Base-by-base conservation (phyloP, 2,797 vertebrate species). In the Heliangelus exortis region DNA sequence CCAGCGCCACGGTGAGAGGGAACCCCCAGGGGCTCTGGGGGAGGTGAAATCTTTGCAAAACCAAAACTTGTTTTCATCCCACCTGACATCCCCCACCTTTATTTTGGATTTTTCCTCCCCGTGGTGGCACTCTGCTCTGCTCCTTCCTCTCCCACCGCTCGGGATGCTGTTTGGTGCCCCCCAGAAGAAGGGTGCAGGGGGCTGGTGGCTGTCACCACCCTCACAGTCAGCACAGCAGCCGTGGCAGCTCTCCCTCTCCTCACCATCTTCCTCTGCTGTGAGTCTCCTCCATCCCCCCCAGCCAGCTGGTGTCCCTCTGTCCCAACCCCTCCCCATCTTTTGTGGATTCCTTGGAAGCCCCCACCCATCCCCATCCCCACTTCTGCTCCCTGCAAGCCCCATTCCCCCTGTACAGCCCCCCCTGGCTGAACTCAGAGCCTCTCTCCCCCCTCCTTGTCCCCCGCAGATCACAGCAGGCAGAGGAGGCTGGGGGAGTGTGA, bases 261-360 rank as follows among this genome's bases (percentile, higher is more conserved):
- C 2, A 28, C 81, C 75, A 96, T 96, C 41, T 90, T 85, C 59
- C 78, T 96, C 81, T 96, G 86, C 95, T 95, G 96, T 96, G 2
- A 95, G 95, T 80, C 50, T 2, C 51, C 22, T 39, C 39, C 22
- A 12, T 12, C 47, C 47, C 21, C 23, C 25, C 17, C 12, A 20
- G 10, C 2, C 0, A 33, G 28, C 31, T 29, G 23, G 1, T 26
- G 13, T 33, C 63, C 58, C 51, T 45, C 79, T 12, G 2, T 22
- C 39, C 39, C 29, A 26, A 3, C 1, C 0, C 4, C 15, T 4
- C 33, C 13, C 3, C 12, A 23, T 31, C 2, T 18, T 43, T 15
- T 15, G 6, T 51, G 39, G 12, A 39, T 39, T 39, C 39, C 39
- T 17, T 1, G 57, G 28, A 66, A 33, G 59, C 51, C 17, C 18